phyloP scores from a whole-genome alignment of 2,888 invertebrate genomes.

The Oligia strigilis region DNA sequence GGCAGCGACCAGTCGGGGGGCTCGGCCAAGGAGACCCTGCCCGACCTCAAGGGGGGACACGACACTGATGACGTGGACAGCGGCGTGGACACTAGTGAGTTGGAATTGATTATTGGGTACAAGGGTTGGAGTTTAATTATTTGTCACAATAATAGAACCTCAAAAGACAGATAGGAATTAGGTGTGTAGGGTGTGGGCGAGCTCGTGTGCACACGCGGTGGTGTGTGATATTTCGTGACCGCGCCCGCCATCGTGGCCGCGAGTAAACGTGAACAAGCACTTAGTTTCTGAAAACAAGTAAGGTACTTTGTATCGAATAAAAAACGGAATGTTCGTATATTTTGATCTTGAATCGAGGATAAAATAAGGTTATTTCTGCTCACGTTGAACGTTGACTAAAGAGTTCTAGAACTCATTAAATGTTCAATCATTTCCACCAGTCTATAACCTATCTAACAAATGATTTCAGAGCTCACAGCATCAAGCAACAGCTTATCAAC shows the following conservation, averaged over 20 bases:
- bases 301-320: not conserved
- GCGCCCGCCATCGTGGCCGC: too few species aligned
- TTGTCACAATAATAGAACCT: not conserved
- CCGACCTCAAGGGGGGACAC: constrained; percentile 11
- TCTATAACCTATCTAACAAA: not conserved
- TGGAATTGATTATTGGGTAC: not conserved
- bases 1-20: constrained; percentile 74
- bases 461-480: constrained; percentile 7
- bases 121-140: too few species aligned
- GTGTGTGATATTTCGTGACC: too few species aligned
- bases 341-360: not conserved
- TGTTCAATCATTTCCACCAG: not conserved
- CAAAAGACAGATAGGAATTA: not conserved
- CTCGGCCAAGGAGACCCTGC: constrained; percentile 51
- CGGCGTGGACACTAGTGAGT: constrained; percentile 58
- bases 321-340: not conserved
- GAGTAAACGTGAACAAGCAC: too few species aligned
- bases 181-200: too few species aligned
- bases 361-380: not conserved
- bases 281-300: too few species aligned
- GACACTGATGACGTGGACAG: constrained; percentile 65
- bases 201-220: too few species aligned
- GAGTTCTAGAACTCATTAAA: not conserved
- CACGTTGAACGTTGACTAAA: not conserved
- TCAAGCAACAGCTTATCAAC: constrained; percentile 64